A percentile compares a stretch with the other conserved stretches of the same genome.
These are phyloP conservation scores for Lateolabrax maculatus DNA, from an alignment of 2,797 vertebrate genomes.

Conservation along the genomic window DNA sequence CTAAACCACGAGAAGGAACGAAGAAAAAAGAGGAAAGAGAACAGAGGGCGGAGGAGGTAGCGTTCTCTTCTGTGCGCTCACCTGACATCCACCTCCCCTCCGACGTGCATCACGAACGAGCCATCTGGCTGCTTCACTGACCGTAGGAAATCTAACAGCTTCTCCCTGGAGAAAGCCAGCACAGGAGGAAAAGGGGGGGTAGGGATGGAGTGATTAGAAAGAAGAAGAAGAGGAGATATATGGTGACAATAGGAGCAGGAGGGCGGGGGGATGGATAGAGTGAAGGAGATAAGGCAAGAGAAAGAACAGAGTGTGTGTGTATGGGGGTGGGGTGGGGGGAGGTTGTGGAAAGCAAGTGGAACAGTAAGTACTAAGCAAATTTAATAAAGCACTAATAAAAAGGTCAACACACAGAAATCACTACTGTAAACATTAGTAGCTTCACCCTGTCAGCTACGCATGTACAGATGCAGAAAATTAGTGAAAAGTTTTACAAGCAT, in stretches of 20 bases:
- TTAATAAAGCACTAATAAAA: conserved; percentile 29
- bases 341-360: not conserved
- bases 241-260: not conserved
- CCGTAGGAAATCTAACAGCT: conserved; percentile 92
- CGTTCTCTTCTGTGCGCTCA: conserved; percentile 73
- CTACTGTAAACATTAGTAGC: no score
- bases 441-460: not conserved
- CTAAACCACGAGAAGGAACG: not conserved
- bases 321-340: not conserved
- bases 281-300: not conserved
- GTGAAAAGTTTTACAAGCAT: not conserved
- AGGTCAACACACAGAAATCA: conserved; percentile 9
- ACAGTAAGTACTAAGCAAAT: conserved; percentile 12
- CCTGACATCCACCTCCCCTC: conserved; percentile 98
- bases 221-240: not conserved
- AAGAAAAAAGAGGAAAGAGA: not conserved
- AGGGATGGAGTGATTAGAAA: not conserved
- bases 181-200: conserved; percentile 1
- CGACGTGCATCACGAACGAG: conserved; percentile 96
- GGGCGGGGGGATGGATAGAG: not conserved
- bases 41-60: not conserved
- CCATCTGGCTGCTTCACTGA: conserved; percentile 95
- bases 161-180: conserved; percentile 87
- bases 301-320: not conserved
- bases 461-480: not conserved